Evolutionary conservation across 2,888 invertebrate genomes (phyloP).

Genomic region (Deilephila elpenor): DNA sequence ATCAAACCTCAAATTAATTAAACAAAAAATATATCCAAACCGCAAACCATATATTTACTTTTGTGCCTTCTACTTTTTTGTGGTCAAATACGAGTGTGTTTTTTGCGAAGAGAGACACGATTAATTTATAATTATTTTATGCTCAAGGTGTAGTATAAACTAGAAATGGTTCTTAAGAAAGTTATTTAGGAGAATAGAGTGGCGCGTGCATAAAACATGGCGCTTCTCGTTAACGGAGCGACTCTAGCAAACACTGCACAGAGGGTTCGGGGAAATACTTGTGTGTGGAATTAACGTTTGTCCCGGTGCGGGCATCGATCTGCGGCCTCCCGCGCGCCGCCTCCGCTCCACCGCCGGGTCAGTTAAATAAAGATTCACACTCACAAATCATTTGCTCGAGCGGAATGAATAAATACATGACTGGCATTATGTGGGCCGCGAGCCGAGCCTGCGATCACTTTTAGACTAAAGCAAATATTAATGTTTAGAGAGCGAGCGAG

Average conservation of each 20-base stretch:
- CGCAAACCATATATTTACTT: too few species aligned
- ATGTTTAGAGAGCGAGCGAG: neutral
- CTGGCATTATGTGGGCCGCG: conserved; percentile 2
- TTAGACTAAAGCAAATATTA: neutral
- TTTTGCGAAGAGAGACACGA: too few species aligned
- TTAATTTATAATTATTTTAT: neutral
- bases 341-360: neutral
- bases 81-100: too few species aligned
- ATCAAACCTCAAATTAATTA: neutral
- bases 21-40: neutral
- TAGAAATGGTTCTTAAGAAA: neutral
- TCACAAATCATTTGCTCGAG: conserved; percentile 24
- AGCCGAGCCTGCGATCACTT: neutral
- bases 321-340: neutral
- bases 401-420: conserved; percentile 25
- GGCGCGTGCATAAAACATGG: conserved; percentile 4
- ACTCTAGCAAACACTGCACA: conserved; percentile 5
- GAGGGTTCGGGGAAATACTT: conserved; percentile 16
- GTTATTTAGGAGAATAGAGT: neutral
- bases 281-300: conserved; percentile 21
- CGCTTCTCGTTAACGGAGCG: conserved; percentile 3
- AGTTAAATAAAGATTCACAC: conserved; percentile 27
- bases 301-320: conserved; percentile 24
- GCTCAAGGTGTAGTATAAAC: neutral
- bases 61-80: too few species aligned